These are phyloP conservation scores for Anthophora plumipes DNA, from an alignment of 2,888 invertebrate genomes.

Conservation along the genomic window DNA sequence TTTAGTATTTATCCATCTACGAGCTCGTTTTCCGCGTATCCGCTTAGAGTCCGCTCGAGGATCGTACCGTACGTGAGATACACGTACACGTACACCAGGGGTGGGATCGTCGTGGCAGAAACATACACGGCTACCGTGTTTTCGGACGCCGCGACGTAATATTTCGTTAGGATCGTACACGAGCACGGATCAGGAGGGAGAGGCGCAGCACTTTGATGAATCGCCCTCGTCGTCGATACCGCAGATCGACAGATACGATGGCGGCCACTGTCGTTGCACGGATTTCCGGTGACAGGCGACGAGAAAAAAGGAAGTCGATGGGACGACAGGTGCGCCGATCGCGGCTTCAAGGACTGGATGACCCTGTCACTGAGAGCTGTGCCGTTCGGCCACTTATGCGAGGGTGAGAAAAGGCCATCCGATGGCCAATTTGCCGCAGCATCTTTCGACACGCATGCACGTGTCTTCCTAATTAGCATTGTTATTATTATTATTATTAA, in stretches of 20 bases:
- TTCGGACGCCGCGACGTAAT: constrained; percentile 68
- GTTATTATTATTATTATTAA: too few species aligned
- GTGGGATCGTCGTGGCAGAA: constrained; percentile 28
- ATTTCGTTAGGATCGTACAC: constrained; percentile 61
- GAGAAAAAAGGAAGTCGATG: constrained; percentile 67
- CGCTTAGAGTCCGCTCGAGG: constrained; percentile 69
- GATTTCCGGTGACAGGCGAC: constrained; percentile 69
- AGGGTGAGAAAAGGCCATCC: constrained; percentile 54
- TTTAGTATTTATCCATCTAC: constrained; percentile 82
- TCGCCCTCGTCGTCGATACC: constrained; percentile 78
- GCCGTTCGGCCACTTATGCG: constrained; percentile 56
- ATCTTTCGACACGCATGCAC: constrained; percentile 21
- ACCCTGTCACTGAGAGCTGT: constrained; percentile 65
- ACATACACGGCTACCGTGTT: constrained; percentile 48
- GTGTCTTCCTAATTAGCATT: not conserved
- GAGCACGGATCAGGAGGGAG: constrained; percentile 38
- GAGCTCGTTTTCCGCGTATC: constrained; percentile 77
- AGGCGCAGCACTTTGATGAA: constrained; percentile 75
- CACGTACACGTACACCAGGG: constrained; percentile 6
- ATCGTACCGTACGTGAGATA: constrained; percentile 35
- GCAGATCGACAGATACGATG: constrained; percentile 79
- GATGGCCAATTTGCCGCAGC: constrained; percentile 44
- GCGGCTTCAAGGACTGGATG: constrained; percentile 70
- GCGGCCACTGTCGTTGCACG: constrained; percentile 71
- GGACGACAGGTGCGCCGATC: constrained; percentile 69